A percentile compares a stretch with the other conserved stretches of the same genome.
Conservation (phyloP, 1,140 invertebrate species). For the Formica selysi region DNA sequence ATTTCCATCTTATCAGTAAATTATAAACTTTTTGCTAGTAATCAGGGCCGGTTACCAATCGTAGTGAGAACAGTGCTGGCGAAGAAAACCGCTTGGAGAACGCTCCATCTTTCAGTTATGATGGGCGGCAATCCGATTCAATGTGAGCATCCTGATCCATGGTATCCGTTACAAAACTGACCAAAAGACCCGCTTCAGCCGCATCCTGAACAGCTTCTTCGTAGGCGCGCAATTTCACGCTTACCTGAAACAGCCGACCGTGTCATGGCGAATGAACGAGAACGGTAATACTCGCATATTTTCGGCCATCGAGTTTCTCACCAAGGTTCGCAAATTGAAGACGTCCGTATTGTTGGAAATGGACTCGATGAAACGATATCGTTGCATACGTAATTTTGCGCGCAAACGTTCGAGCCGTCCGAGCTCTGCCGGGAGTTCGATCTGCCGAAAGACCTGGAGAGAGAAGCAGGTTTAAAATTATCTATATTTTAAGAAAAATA, state of each 20-base stretch:
- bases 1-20: neutral
- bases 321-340: slow-evolving; percentile 87
- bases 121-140: slow-evolving; percentile 82
- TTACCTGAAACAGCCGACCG: slow-evolving; percentile 67
- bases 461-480: neutral
- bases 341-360: slow-evolving; percentile 88
- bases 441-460: slow-evolving; percentile 90
- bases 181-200: slow-evolving; percentile 88
- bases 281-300: neutral
- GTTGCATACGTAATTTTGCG: slow-evolving; percentile 84
- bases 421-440: slow-evolving; percentile 91
- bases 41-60: slow-evolving; percentile 88
- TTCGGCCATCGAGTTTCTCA: slow-evolving; percentile 73
- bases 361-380: slow-evolving; percentile 86
- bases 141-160: slow-evolving; percentile 47
- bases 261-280: neutral
- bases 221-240: slow-evolving; percentile 74
- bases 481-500: neutral
- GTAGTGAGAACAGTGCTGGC: slow-evolving; percentile 94
- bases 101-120: slow-evolving; percentile 90
- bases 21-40: neutral
- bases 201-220: slow-evolving; percentile 88
- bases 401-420: slow-evolving; percentile 87
- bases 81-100: slow-evolving; percentile 93
- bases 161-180: slow-evolving; percentile 69